Base-by-base conservation (phyloP, 2,888 invertebrate genomes). In the Leuctra nigra region DNA sequence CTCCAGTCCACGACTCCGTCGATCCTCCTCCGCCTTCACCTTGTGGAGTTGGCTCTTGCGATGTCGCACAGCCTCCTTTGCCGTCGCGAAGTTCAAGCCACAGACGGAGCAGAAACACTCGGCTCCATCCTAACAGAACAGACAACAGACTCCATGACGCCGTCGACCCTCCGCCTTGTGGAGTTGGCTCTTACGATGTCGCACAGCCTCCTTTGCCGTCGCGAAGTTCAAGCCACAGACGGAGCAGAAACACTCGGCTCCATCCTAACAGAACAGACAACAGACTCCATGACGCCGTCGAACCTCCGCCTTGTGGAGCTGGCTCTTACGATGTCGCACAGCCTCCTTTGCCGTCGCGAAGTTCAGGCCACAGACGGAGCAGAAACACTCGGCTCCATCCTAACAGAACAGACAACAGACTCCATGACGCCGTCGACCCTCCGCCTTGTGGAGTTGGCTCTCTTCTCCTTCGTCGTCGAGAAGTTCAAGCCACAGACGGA, bases 71-170 rank as follows among this genome's bases (percentile, higher is more conserved):
- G 86, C 86, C 63, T 84, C 81, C 13, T 71, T 68, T 0, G 81
- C 70, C 2, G 78, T 77, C 6, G 73, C 68, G 62, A 90, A 90
- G 39, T 78, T 80, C 63, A 80, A 66, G 0, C 76, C 74, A 65
- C 91, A 91, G 3, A 81, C 77, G 0, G 83, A 77, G 65, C 91
- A 91, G 59, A 82, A 79, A 64, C 79, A 87, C 7, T 29, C 35
- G 2, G 44, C 44, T 4, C 23, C 23, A 9, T 44, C 44, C 22
- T n/a, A n/a, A n/a, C n/a, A n/a, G n/a, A n/a, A n/a, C n/a, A n/a
- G n/a, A n/a, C n/a, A n/a, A n/a, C n/a, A n/a, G n/a, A n/a, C n/a
- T n/a, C n/a, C n/a, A n/a, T n/a, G n/a, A n/a, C n/a, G n/a, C n/a
- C n/a, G n/a, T n/a, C n/a, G n/a, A n/a, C n/a, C n/a, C n/a, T n/a